These are phyloP conservation scores for Anoura caudifer DNA, from an alignment of 2,113 vertebrate species.

Conservation along the genomic window DNA sequence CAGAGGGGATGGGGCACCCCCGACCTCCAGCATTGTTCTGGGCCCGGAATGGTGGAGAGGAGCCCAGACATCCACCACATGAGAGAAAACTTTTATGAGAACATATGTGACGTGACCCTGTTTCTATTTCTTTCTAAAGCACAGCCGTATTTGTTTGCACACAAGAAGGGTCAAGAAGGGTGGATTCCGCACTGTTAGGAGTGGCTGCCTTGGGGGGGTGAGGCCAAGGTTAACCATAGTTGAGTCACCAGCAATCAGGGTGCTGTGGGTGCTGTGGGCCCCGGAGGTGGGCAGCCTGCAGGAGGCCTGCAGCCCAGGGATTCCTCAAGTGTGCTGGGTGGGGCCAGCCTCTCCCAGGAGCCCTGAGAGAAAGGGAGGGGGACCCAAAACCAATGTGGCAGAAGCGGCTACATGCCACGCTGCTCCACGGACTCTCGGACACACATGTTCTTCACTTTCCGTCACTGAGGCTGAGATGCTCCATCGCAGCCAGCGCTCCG, in stretches of 20 bases:
- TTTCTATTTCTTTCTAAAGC: neutral
- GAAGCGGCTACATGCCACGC: neutral
- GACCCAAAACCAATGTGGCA: accelerated
- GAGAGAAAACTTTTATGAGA: neutral
- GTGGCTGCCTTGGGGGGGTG: neutral
- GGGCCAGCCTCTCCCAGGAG: neutral
- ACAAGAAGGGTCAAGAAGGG: neutral
- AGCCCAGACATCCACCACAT: neutral
- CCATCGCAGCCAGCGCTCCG: accelerated
- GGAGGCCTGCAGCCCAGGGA: neutral
- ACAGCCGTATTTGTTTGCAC: neutral
- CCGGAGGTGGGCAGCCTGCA: accelerated
- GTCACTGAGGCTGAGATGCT: neutral
- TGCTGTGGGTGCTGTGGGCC: neutral
- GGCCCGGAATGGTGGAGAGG: neutral
- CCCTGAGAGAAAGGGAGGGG: neutral
- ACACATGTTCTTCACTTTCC: neutral
- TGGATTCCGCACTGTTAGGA: neutral
- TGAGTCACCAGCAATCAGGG: neutral
- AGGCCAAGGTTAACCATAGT: neutral
- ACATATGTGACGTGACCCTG: neutral
- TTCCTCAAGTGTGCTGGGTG: neutral
- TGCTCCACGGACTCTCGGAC: neutral
- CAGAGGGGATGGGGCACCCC: neutral
- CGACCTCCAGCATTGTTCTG: neutral